phyloP scores from a whole-genome alignment of 2,888 invertebrate genomes.

The Onthophagus sagittarius region DNA sequence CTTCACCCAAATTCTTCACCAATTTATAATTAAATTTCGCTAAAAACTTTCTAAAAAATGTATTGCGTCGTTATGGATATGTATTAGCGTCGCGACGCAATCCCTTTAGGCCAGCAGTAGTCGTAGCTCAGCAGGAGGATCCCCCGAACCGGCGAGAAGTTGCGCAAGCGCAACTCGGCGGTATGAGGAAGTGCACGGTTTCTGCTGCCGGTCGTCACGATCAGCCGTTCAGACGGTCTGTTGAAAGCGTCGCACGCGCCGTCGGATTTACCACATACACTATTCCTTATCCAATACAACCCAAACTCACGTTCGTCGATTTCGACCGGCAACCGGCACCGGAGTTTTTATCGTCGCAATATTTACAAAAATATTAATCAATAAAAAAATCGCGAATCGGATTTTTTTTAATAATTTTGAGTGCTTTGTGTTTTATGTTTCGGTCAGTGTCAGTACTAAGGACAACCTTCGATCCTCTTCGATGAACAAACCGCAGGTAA shows the following conservation, averaged over 20 bases:
- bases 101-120: slow-evolving; percentile 1
- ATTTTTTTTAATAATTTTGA: not conserved
- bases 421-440: not conserved
- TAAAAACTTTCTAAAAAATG: too few species aligned
- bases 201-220: slow-evolving; percentile 16
- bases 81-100: slow-evolving; percentile 6
- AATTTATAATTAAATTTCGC: too few species aligned
- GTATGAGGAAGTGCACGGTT: slow-evolving; percentile 33
- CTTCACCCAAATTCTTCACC: too few species aligned
- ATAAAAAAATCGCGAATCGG: not conserved
- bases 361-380: not conserved
- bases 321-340: too few species aligned
- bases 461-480: not conserved
- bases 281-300: too few species aligned
- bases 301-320: too few species aligned
- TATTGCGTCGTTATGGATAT: not conserved
- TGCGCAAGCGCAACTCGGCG: slow-evolving; percentile 32
- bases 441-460: not conserved
- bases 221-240: slow-evolving; percentile 2
- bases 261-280: not conserved
- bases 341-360: not conserved
- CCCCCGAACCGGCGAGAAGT: slow-evolving; percentile 14
- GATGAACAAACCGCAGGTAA: not conserved
- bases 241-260: slow-evolving; percentile 10
- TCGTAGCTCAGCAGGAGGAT: slow-evolving; percentile 18